Base-by-base conservation (phyloP, 2,888 invertebrate species). In the Dynastes tityus region DNA sequence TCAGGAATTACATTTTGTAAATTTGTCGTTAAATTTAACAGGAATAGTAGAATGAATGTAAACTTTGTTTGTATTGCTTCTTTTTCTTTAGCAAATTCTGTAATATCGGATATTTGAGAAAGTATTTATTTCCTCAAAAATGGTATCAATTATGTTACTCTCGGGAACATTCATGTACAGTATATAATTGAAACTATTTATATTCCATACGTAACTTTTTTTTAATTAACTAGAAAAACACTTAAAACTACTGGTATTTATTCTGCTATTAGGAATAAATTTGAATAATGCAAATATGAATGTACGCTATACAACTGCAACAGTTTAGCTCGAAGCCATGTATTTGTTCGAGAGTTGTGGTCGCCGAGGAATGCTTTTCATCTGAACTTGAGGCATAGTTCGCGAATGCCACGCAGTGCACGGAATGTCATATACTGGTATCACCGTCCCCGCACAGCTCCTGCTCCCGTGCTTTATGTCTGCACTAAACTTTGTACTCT, bases 321-420 rank as follows among this genome's bases (percentile, higher is more conserved):
- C 85, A 86, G 85, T 87, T 86, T 86, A 84, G 85, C 85, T 85
- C 84, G 83, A 82, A 85, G 86, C 85, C 85, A 84, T 87, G 85
- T 87, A 87, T 87, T 88, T 87, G 87, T 87, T 87, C 87, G 87
- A 87, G 86, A 87, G 88, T 86, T 87, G 88, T 87, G 88, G 88
- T 87, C 85, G 83, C 84, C 78, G 83, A 81, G 88, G 88, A 88
- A 88, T 88, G 88, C 88, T 86, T 88, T 88, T 88, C 88, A 88
- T 87, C 88, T 87, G 85, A 88, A 88, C 87, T 88, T 88, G 87
- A 87, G 87, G 87, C 88, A 88, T 88, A 88, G 88, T 88, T 88
- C 85, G 84, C 84, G 86, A 86, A 88, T 88, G 87, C 88, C 88
- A 85, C 85, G 85, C 86, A 84, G 84, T 84, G 85, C 83, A 84